A percentile compares a stretch with the other conserved stretches of the same genome.
phyloP scores from a whole-genome alignment of 2,113 vertebrate species.

The Tragelaphus buxtoni region DNA sequence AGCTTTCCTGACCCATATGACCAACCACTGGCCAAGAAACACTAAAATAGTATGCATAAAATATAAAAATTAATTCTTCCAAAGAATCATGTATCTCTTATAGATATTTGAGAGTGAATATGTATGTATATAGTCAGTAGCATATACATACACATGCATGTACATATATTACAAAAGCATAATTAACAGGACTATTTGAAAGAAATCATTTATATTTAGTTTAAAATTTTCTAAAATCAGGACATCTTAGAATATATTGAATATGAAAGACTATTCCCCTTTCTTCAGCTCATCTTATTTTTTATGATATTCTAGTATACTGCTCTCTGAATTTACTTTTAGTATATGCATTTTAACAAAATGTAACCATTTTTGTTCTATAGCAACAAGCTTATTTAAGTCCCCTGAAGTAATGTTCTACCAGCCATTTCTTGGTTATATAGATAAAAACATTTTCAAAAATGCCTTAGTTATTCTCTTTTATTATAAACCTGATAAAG shows the following conservation, averaged over 20 bases:
- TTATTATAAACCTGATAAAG: background rate
- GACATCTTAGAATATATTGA: background rate
- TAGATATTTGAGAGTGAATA: background rate
- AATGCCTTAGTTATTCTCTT: background rate
- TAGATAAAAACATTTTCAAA: background rate
- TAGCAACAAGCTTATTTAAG: background rate
- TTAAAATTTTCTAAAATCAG: conserved; percentile 25
- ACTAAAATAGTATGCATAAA: background rate
- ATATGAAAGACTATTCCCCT: background rate
- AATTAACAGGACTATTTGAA: background rate
- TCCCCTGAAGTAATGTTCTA: background rate
- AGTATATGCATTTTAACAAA: background rate
- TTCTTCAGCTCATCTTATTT: background rate
- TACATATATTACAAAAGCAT: background rate
- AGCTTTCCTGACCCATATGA: background rate
- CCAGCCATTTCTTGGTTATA: background rate
- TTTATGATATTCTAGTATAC: background rate
- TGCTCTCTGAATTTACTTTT: background rate
- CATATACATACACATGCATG: background rate
- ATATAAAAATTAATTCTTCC: background rate
- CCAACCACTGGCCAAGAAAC: background rate
- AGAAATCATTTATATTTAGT: background rate
- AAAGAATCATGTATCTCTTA: background rate
- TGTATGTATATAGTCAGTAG: background rate
- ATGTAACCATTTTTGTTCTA: background rate